A percentile compares a stretch with the other conserved stretches of the same genome.
phyloP scores from a whole-genome alignment of 92 coral and sea anemone genomes.

The Virgularia gustaviana region DNA sequence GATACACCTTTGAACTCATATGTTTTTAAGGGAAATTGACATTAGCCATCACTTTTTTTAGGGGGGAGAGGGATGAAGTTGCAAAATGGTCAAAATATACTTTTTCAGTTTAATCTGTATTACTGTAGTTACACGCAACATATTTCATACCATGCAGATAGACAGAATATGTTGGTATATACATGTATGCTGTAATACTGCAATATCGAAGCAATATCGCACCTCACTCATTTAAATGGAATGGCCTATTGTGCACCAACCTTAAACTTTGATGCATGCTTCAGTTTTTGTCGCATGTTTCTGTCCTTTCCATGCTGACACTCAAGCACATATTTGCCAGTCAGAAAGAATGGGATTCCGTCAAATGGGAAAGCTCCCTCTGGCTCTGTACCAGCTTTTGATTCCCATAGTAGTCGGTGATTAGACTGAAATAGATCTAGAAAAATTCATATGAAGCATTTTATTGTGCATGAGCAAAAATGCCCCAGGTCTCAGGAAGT shows the following conservation, averaged over 20 bases:
- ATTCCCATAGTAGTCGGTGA: background rate
- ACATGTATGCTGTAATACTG: background rate
- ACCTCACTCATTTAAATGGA: background rate
- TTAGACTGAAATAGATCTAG: background rate
- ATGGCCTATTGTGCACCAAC: constrained; percentile 1
- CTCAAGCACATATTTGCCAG: background rate
- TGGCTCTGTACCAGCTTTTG: constrained; percentile 12
- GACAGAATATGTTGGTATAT: background rate
- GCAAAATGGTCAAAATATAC: no score
- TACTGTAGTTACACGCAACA: no score
- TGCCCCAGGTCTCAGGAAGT: background rate
- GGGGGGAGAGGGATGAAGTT: no score
- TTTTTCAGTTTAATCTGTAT: no score
- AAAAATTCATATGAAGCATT: constrained; percentile 8
- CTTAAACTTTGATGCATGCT: constrained; percentile 1
- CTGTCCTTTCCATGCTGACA: constrained; percentile 10
- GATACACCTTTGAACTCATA: no score
- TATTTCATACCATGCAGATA: no score
- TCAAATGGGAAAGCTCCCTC: background rate
- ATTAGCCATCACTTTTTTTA: no score
- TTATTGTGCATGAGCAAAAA: background rate
- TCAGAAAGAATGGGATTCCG: constrained; percentile 1
- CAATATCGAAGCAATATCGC: background rate
- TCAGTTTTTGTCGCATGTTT: background rate
- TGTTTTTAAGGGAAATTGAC: no score